Base-by-base conservation (phyloP, 2,888 invertebrate genomes). In the Caenorhabditis afra region DNA sequence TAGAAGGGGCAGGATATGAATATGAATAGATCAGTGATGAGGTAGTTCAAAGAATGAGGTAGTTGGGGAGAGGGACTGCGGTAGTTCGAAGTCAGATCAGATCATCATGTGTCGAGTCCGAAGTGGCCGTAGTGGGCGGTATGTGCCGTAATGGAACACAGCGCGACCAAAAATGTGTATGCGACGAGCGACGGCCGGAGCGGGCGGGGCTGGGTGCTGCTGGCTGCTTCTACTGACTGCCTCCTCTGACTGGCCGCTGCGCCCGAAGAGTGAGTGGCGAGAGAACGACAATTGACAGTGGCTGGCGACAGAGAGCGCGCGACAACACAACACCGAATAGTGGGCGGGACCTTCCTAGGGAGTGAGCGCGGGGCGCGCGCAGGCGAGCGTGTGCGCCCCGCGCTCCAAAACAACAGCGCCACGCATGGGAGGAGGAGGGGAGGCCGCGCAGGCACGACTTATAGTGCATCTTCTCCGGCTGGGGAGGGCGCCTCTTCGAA, bases 321-420 rank as follows among this genome's bases (percentile, higher is more conserved):
- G 71, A 64, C 62, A 55, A 71, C 71, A 62, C 23, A 49, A 47
- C 61, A 41, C 73, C 52, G 61, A 73, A 71, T 57, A 58, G 73
- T 73, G 73, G 73, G 73, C 73, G 73, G 73, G 73, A 64, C 64
- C 73, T 64, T 73, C 73, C 73, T 73, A 64, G 64, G 29, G 57
- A 73, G 73, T 64, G 73, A 64, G 64, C 73, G 73, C 73, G 47
- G 71, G 64, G 73, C 71, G 71, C 71, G 68, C 68, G 64, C 70
- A 57, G 20, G 50, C 73, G 64, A 73, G 50, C 50, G 64, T 50
- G 64, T 64, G 73, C 41, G 73, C 64, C 62, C 44, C 70, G 57
- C 73, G 64, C 64, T 58, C 73, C 73, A 73, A 73, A 73, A 73
- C 73, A 73, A 73, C 73, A 73, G 61, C 70, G 70, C 70, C 61